These are phyloP conservation scores for Synergus japonicus DNA, from an alignment of 2,888 invertebrate genomes.

Conservation along the genomic window DNA sequence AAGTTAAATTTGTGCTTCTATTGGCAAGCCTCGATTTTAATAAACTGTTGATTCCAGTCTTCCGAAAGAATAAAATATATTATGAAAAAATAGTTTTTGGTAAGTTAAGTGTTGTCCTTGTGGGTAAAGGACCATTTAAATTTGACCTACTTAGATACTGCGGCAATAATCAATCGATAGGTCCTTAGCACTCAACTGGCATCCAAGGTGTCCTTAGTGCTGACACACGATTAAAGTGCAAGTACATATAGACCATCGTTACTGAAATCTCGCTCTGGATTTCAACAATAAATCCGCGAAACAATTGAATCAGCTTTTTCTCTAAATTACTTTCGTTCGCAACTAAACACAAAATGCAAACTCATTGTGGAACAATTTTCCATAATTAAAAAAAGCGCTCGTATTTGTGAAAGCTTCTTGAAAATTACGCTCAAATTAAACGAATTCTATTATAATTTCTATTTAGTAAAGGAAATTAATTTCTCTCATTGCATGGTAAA, in stretches of 20 bases:
- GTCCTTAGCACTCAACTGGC: constrained; percentile 59
- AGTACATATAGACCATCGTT: not conserved
- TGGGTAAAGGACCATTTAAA: constrained; percentile 45
- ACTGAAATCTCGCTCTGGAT: not conserved
- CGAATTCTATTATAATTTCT: not conserved
- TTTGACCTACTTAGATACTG: constrained; percentile 63
- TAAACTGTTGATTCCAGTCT: not conserved
- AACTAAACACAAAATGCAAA: not conserved
- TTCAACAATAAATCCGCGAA: not conserved
- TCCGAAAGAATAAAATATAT: constrained; percentile 8
- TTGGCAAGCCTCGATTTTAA: not conserved
- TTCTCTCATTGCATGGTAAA: not conserved
- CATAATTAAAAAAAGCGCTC: not conserved
- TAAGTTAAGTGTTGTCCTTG: constrained; percentile 30
- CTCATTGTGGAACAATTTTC: not conserved
- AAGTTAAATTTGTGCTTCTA: not conserved
- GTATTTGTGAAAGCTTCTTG: not conserved
- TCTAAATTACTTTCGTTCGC: not conserved
- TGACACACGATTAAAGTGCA: constrained; percentile 41
- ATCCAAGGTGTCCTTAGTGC: constrained; percentile 45
- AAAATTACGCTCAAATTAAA: not conserved
- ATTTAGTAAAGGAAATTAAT: not conserved
- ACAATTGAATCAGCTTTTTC: not conserved
- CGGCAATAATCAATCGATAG: constrained; percentile 65
- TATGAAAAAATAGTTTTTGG: not conserved